phyloP scores from a whole-genome alignment of 2,113 vertebrate species.

The Cercopithecus mona region DNA sequence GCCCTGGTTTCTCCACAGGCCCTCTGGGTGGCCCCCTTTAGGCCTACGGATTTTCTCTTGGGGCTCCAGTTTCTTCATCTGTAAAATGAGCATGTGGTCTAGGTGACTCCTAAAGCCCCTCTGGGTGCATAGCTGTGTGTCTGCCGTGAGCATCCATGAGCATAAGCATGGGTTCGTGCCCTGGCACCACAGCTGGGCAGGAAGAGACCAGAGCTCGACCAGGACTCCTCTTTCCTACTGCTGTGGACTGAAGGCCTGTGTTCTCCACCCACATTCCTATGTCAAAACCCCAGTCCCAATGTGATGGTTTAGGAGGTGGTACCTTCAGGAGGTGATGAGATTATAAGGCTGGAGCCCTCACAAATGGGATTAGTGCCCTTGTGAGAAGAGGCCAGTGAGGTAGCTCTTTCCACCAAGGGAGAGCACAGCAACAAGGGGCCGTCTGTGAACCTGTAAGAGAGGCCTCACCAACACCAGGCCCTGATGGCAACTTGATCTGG shows the following conservation, averaged over 20 bases:
- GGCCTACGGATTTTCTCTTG: not conserved
- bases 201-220: not conserved
- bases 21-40: not conserved
- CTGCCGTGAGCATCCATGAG: too few species aligned
- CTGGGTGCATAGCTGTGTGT: rapidly evolving
- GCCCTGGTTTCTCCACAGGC: not conserved
- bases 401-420: not conserved
- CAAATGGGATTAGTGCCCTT: not conserved
- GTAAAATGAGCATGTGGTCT: not conserved
- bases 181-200: too few species aligned
- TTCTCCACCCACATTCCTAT: not conserved
- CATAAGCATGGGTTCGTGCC: rapidly evolving
- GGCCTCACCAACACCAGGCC: not conserved
- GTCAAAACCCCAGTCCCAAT: not conserved
- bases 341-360: not conserved
- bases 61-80: not conserved
- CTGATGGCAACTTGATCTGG: not conserved
- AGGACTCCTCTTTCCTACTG: too few species aligned
- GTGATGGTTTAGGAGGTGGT: not conserved
- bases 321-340: not conserved
- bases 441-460: not conserved
- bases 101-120: not conserved
- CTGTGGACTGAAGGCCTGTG: not conserved
- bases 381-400: not conserved
- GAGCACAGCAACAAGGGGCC: not conserved